These are phyloP conservation scores for Microtus pennsylvanicus DNA, from an alignment of 2,113 vertebrate species.

Conservation along the genomic window DNA sequence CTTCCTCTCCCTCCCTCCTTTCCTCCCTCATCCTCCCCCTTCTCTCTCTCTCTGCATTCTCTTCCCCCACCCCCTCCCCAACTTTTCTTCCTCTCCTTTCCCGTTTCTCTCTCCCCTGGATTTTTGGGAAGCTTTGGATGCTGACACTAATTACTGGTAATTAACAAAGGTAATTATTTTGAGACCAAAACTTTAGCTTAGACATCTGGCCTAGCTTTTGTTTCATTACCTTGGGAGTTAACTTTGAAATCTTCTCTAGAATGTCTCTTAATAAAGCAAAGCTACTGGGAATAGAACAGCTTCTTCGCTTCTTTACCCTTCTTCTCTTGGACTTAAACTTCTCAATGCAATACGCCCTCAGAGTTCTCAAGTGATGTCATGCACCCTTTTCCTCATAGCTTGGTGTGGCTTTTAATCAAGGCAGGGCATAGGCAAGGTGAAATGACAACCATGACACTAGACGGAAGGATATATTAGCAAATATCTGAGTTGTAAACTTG, in stretches of 20 bases:
- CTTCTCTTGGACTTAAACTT: conserved; percentile 34
- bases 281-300: conserved; percentile 63
- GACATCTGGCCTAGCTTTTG: conserved; percentile 79
- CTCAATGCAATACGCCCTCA: background rate
- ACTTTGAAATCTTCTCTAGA: conserved; percentile 75
- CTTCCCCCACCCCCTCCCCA: rapidly evolving
- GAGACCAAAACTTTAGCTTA: conserved; percentile 79
- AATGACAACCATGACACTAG: background rate
- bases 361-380: background rate
- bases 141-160: conserved; percentile 80
- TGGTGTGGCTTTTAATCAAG: background rate
- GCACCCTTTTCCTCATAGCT: background rate
- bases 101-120: background rate
- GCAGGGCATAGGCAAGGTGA: background rate
- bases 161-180: conserved; percentile 82
- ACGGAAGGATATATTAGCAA: background rate
- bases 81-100: background rate
- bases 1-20: background rate
- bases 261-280: conserved; percentile 74
- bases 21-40: no score
- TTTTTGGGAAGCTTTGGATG: conserved; percentile 62
- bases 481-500: background rate
- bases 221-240: conserved; percentile 78
- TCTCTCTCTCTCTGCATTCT: background rate
- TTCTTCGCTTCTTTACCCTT: conserved; percentile 42